Base-by-base conservation (phyloP, 2,888 invertebrate species). In the Eilema sororculum region DNA sequence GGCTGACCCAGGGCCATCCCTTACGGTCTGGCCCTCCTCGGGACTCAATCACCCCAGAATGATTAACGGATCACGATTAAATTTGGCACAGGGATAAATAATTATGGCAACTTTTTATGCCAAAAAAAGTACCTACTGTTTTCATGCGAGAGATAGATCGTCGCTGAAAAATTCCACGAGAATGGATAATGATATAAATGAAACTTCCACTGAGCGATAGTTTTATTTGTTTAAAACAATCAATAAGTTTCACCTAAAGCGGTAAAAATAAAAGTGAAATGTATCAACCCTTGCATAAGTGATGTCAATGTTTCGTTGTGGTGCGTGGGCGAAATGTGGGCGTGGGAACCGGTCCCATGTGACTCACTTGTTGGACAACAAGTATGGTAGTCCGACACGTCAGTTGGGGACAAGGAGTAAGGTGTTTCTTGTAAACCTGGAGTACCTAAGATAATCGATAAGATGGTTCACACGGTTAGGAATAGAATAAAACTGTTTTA, bases 331-430 rank as follows among this genome's bases (percentile, higher is more conserved):
- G 84, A 84, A 80, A 62, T 67, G 89, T 91, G 83, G 91, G 91
- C 88, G 92, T 91, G 91, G 89, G 89, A 92, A 92, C 93, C 89
- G 91, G 92, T 92, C 84, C 79, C 81, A 84, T 74, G 81, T 91
- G 91, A 91, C 86, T 92, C 91, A 92, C 82, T 86, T 83, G 85
- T 85, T 84, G 81, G 85, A 84, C 84, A 81, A 85, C 81, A 77
- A 87, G 87, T 89, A 88, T 86, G 87, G 84, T 86, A 83, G 83
- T 77, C 81, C 78, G 77, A 80, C 78, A 80, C 86, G 73, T 83
- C 85, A 85, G 76, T 72, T 85, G 78, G 79, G 76, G 78, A 81
- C 80, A 77, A 75, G 71, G 76, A 84, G 75, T 56, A 71, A 75
- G 80, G 71, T 69, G 70, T 76, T 72, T 64, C 63, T 72, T 52